phyloP scores from a whole-genome alignment of 2,888 invertebrate genomes.

The Xiphydria camelus region DNA sequence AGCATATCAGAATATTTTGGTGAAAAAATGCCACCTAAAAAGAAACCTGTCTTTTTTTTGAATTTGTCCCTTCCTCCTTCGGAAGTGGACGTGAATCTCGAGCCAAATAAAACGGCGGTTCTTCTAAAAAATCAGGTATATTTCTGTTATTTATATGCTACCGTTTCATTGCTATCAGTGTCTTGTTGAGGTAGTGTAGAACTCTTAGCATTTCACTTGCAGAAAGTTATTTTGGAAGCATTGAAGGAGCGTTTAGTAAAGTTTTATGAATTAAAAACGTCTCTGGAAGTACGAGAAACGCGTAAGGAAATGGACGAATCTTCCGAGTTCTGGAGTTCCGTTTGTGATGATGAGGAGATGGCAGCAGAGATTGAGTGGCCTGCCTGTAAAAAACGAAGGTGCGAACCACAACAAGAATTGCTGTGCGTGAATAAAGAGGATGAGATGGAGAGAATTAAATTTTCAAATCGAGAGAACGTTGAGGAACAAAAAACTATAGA shows the following conservation, averaged over 20 bases:
- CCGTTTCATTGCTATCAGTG: no score
- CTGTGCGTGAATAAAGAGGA: no score
- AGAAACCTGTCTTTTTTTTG: constrained; percentile 59
- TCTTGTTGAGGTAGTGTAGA: no score
- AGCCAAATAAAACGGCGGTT: constrained; percentile 65
- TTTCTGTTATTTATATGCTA: no score
- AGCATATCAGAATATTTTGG: constrained; percentile 51
- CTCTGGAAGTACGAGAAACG: constrained; percentile 8
- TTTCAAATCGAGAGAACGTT: no score
- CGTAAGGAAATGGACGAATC: constrained; percentile 13
- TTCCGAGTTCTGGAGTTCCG: constrained; percentile 3
- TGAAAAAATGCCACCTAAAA: constrained; percentile 45
- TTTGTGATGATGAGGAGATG: background rate
- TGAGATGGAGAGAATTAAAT: no score
- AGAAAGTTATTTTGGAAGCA: constrained; percentile 35
- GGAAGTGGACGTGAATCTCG: constrained; percentile 64
- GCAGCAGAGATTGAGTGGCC: background rate
- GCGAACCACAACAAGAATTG: constrained; percentile 2
- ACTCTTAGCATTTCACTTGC: no score
- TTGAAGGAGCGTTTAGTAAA: constrained; percentile 36
- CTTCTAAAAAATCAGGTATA: constrained; percentile 60
- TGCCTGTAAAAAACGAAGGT: constrained; percentile 2
- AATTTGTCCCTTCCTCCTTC: constrained; percentile 55
- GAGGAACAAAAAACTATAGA: background rate
- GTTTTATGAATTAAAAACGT: constrained; percentile 41